Conservation (phyloP, 2,888 invertebrate species). For the Rhogogaster chlorosoma region DNA sequence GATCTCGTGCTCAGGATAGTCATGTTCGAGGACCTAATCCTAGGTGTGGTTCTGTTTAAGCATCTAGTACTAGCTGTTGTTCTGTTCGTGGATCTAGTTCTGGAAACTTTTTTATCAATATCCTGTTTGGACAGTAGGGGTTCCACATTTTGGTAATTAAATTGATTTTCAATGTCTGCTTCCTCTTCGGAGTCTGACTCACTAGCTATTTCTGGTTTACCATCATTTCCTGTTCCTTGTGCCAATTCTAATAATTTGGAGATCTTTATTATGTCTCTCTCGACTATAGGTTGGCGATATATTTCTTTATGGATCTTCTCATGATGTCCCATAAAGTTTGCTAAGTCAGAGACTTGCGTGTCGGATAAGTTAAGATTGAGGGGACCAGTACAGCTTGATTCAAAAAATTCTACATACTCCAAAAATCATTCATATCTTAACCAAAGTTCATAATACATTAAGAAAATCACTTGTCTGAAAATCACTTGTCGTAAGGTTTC, state of each 20-base stretch:
- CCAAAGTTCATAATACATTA: too few species aligned
- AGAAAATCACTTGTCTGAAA: too few species aligned
- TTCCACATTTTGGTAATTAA: not conserved
- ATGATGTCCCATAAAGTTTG: conserved; percentile 61
- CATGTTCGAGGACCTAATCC: too few species aligned
- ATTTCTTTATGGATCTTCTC: conserved; percentile 60
- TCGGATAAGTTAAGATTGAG: conserved; percentile 58
- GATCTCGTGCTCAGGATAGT: too few species aligned
- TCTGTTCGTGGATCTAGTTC: not conserved
- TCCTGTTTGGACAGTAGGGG: not conserved
- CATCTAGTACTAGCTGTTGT: too few species aligned
- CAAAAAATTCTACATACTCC: too few species aligned
- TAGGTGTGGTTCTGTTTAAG: too few species aligned
- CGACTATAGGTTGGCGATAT: conserved; percentile 58
- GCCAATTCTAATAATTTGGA: conserved; percentile 58
- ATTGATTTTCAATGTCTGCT: not conserved
- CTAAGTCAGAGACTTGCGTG: conserved; percentile 58
- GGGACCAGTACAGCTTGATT: too few species aligned
- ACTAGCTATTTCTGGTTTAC: not conserved
- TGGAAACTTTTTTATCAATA: not conserved
- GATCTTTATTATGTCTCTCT: conserved; percentile 58
- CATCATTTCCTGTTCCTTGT: conserved; percentile 25
- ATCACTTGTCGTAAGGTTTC: too few species aligned
- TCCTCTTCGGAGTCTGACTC: not conserved
- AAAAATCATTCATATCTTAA: too few species aligned